These are phyloP conservation scores for Falco punctatus DNA, from an alignment of 2,113 vertebrate species.

Conservation along the genomic window DNA sequence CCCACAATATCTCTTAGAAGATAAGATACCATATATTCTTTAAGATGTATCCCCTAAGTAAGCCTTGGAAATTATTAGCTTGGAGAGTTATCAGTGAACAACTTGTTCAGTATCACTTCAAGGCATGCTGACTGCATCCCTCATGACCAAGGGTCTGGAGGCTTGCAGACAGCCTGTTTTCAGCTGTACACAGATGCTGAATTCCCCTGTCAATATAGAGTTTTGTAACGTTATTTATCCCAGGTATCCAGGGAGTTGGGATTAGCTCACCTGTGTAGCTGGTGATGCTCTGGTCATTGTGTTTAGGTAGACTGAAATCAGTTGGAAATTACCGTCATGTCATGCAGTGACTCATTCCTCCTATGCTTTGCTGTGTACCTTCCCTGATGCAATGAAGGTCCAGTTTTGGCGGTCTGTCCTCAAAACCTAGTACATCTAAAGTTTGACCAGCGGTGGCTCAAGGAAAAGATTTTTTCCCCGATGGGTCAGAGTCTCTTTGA, in stretches of 20 bases:
- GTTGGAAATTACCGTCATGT: neutral
- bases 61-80: neutral
- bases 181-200: neutral
- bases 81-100: neutral
- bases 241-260: neutral
- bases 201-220: neutral
- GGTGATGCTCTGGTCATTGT: neutral
- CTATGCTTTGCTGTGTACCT: neutral
- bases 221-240: neutral
- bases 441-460: neutral
- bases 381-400: neutral
- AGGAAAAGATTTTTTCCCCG: neutral
- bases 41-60: neutral
- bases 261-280: neutral
- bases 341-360: neutral
- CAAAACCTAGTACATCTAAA: neutral
- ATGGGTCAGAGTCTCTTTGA: neutral
- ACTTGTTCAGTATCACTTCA: neutral
- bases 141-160: neutral
- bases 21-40: neutral
- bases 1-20: neutral
- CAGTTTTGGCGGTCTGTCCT: neutral
- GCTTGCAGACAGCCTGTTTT: neutral
- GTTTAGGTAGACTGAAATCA: neutral
- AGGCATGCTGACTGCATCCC: neutral